A percentile compares a stretch with the other conserved stretches of the same genome.
phyloP scores from a whole-genome alignment of 2,888 invertebrate genomes.

The Drosophila algonquin region DNA sequence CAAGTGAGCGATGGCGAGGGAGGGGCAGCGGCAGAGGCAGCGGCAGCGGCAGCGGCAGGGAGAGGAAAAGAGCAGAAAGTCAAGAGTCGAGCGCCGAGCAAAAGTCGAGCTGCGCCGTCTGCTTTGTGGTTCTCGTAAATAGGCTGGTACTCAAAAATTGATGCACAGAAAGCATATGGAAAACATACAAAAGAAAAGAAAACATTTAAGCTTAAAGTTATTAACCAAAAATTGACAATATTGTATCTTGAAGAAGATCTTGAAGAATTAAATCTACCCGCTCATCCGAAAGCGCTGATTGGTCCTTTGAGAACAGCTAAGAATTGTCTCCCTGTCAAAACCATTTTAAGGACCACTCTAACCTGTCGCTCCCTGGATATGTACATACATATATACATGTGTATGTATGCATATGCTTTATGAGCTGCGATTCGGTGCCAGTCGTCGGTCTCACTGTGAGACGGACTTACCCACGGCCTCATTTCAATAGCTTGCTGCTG shows the following conservation, averaged over 20 bases:
- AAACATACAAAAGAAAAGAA: too few relatives aligned
- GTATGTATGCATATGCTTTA: constrained; percentile 1
- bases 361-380: neutral
- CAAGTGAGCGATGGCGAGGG: neutral
- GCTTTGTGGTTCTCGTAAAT: constrained; percentile 27
- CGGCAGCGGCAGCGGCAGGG: too few relatives aligned
- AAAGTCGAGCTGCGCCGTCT: constrained; percentile 37
- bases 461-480: neutral
- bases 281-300: too few relatives aligned
- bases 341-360: neutral
- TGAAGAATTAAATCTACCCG: too few relatives aligned
- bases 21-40: neutral
- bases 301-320: too few relatives aligned
- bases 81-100: constrained; percentile 5
- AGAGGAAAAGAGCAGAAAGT: neutral
- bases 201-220: too few relatives aligned
- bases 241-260: too few relatives aligned
- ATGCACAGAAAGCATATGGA: neutral
- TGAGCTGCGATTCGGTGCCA: constrained; percentile 13
- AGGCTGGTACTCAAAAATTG: neutral
- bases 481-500: constrained; percentile 47
- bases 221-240: too few relatives aligned
- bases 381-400: too few relatives aligned
- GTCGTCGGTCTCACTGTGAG: neutral
- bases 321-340: too few relatives aligned